Conservation (phyloP, 1,140 invertebrate species). For the Asobara japonica region DNA sequence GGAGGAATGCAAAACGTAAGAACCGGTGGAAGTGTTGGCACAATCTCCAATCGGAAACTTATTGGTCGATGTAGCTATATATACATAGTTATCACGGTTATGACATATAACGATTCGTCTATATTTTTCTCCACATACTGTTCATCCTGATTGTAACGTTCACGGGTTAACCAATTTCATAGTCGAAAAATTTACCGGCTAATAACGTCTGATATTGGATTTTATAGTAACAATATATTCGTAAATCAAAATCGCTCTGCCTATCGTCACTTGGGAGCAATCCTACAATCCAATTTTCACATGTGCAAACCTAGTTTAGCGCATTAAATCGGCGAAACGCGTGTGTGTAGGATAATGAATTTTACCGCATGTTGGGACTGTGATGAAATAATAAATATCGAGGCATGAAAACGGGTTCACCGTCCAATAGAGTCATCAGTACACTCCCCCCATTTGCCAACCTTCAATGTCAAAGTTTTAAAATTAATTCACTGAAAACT, state of each 20-base stretch:
- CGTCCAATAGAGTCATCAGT: background rate
- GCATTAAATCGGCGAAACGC: background rate
- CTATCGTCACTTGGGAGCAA: conserved; percentile 10
- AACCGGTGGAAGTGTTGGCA: too few relatives aligned
- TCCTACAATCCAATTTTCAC: background rate
- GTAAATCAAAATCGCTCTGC: background rate
- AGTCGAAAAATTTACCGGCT: background rate
- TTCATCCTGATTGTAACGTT: background rate
- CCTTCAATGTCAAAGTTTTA: background rate
- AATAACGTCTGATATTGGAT: background rate
- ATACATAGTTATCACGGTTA: too few relatives aligned
- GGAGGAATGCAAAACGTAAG: too few relatives aligned
- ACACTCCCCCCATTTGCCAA: background rate
- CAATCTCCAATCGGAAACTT: too few relatives aligned
- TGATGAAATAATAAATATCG: conserved; percentile 10
- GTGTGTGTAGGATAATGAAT: background rate
- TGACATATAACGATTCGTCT: too few relatives aligned
- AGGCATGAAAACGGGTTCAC: background rate
- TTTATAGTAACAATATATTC: background rate
- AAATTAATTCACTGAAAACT: background rate
- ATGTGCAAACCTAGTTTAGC: background rate
- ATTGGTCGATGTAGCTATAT: too few relatives aligned
- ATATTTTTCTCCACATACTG: too few relatives aligned
- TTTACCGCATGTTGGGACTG: background rate
- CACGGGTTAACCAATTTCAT: background rate